Conservation (phyloP, 2,113 vertebrate species). For the Amia ocellicauda region DNA sequence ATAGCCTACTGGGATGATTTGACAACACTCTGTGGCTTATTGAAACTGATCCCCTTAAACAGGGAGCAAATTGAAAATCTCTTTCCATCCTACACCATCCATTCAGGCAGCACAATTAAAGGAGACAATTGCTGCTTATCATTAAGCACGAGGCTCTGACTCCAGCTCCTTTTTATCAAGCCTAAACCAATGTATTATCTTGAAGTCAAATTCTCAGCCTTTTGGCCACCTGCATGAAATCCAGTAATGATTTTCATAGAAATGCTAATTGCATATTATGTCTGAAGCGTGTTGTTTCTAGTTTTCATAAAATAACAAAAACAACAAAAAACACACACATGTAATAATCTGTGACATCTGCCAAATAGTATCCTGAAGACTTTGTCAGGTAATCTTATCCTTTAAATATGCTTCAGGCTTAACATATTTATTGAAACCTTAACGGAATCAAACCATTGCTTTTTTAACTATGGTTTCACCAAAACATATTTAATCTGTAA, state of each 20-base stretch:
- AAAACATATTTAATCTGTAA: no score
- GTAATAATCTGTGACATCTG: no score
- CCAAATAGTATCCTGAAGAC: no score
- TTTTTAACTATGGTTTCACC: no score
- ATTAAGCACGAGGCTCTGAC: constrained; percentile 41
- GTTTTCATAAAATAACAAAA: constrained; percentile 4
- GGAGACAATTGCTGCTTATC: constrained; percentile 55
- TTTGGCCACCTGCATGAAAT: constrained; percentile 22
- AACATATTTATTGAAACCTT: no score
- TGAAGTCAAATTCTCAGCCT: constrained; percentile 21
- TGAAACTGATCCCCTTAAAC: constrained; percentile 61
- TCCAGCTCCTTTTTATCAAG: constrained; percentile 30
- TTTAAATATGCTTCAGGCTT: no score
- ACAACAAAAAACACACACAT: no score
- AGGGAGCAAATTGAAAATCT: constrained; percentile 67
- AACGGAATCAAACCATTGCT: no score
- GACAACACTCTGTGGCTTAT: constrained; percentile 50
- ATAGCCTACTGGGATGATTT: constrained; percentile 41
- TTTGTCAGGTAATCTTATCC: no score
- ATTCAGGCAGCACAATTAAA: constrained; percentile 59
- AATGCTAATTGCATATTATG: constrained; percentile 31
- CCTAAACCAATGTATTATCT: constrained; percentile 38
- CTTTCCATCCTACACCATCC: constrained; percentile 48
- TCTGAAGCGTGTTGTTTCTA: constrained; percentile 19
- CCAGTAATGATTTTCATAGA: constrained; percentile 46